A percentile compares a stretch with the other conserved stretches of the same genome.
Conservation (phyloP, 2,888 invertebrate species). For the Agrochola circellaris region DNA sequence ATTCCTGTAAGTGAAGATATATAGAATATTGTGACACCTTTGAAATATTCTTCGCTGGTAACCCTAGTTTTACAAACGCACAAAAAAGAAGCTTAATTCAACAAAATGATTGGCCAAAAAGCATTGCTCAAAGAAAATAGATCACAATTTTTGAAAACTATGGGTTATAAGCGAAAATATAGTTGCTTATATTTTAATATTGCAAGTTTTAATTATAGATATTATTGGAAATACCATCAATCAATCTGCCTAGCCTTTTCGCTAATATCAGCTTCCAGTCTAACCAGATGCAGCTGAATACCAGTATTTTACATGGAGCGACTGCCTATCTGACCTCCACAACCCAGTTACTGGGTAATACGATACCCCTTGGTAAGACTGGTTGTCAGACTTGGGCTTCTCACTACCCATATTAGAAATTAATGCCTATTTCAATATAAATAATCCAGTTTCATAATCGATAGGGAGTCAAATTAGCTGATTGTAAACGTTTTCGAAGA, state of each 20-base stretch:
- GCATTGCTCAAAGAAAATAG: conserved; percentile 40
- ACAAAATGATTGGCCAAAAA: conserved; percentile 29
- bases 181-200: conserved; percentile 1
- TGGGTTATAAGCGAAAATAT: conserved; percentile 3
- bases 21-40: conserved; percentile 22
- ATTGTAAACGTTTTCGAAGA: background rate
- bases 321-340: too few species aligned
- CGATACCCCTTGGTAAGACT: too few species aligned
- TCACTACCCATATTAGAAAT: too few species aligned
- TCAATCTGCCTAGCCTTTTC: too few species aligned
- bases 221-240: too few species aligned
- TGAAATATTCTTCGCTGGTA: conserved; percentile 24
- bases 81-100: conserved; percentile 20
- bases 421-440: background rate
- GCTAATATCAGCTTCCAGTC: too few species aligned
- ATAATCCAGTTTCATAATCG: background rate
- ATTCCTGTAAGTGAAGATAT: conserved; percentile 51
- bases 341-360: too few species aligned
- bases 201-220: background rate
- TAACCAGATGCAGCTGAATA: too few species aligned
- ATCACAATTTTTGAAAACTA: conserved; percentile 6
- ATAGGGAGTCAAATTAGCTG: background rate
- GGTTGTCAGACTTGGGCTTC: too few species aligned
- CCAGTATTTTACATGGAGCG: too few species aligned
- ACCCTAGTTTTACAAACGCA: conserved; percentile 30